phyloP scores from a whole-genome alignment of 2,797 vertebrate species.

The Champsocephalus gunnari region DNA sequence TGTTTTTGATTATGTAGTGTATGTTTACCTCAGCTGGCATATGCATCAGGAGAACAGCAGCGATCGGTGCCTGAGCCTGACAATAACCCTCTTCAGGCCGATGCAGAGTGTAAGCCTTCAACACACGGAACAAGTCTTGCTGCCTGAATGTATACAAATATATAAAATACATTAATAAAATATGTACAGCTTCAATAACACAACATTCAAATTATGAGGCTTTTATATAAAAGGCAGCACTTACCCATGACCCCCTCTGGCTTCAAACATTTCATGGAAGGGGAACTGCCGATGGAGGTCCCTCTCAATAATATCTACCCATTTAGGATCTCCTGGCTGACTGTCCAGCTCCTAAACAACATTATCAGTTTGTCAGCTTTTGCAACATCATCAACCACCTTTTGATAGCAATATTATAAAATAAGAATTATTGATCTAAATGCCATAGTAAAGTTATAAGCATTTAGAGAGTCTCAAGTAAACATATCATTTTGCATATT shows the following conservation, averaged over 20 bases:
- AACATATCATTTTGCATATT: neutral
- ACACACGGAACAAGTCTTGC: constrained; percentile 93
- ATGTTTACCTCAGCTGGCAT: constrained; percentile 95
- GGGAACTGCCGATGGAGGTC: constrained; percentile 98
- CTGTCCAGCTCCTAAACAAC: constrained; percentile 89
- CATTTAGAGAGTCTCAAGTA: neutral
- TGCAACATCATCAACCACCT: neutral
- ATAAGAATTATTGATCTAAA: neutral
- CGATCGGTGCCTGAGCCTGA: constrained; percentile 97
- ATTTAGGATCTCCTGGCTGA: constrained; percentile 91
- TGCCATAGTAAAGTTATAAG: neutral
- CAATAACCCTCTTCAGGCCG: constrained; percentile 98
- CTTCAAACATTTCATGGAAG: constrained; percentile 98
- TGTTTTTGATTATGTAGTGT: neutral
- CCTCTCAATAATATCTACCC: constrained; percentile 95
- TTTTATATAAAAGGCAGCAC: neutral
- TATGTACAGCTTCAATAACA: neutral
- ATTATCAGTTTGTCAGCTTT: neutral
- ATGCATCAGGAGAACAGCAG: constrained; percentile 98
- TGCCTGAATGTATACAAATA: constrained; percentile 82
- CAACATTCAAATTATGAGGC: neutral
- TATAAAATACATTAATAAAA: neutral
- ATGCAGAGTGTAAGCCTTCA: constrained; percentile 95
- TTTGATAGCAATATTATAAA: neutral
- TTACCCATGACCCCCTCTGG: constrained; percentile 95